These are phyloP conservation scores for Drosophila nr. medialis DNA, from an alignment of 2,888 invertebrate species.

Conservation along the genomic window DNA sequence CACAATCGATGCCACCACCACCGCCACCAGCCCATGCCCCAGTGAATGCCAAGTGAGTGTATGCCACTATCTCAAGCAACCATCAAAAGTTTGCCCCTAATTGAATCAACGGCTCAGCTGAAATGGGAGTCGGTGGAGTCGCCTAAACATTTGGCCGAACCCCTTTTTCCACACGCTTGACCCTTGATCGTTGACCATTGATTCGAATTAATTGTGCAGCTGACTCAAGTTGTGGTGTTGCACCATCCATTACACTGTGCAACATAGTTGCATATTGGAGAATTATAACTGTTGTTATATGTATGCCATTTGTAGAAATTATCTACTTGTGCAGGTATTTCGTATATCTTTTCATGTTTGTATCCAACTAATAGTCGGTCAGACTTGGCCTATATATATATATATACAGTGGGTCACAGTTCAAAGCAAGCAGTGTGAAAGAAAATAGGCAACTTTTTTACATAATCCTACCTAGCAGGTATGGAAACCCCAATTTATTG, in stretches of 20 bases:
- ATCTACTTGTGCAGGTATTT: background rate
- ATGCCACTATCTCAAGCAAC: background rate
- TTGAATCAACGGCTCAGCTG: conserved; percentile 50
- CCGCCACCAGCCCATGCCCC: conserved; percentile 12
- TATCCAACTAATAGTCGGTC: background rate
- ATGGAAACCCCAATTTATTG: no score
- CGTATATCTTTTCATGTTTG: background rate
- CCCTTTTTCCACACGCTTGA: conserved; percentile 31
- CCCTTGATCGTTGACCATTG: conserved; percentile 39
- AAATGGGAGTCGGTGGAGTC: conserved; percentile 1
- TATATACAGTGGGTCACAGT: no score
- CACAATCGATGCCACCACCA: conserved; percentile 7
- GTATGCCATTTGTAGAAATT: background rate
- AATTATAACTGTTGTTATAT: background rate
- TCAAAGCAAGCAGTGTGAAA: no score
- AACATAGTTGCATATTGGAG: background rate
- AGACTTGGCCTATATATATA: background rate
- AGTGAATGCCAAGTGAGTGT: conserved; percentile 63
- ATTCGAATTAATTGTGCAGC: conserved; percentile 61
- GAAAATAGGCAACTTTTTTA: no score
- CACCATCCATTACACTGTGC: conserved; percentile 33
- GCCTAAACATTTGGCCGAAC: background rate
- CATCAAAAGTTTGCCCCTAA: conserved; percentile 23
- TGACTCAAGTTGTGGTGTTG: conserved; percentile 34
- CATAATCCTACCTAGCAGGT: no score